These are phyloP conservation scores for Epinephelus malabaricus DNA, from an alignment of 2,797 vertebrate genomes.

Conservation along the genomic window DNA sequence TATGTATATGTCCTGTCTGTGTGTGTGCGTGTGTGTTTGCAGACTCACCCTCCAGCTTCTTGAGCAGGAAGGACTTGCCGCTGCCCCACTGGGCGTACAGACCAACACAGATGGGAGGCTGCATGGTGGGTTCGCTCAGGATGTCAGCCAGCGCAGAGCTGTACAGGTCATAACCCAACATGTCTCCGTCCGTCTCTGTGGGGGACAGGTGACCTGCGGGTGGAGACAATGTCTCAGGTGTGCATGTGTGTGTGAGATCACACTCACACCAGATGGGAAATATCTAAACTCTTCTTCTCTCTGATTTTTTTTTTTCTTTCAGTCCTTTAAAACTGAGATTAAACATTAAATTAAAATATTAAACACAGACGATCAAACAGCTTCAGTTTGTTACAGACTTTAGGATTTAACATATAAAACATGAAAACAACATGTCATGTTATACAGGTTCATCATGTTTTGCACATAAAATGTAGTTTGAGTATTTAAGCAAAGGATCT, in stretches of 20 bases:
- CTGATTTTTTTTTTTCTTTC: too few species aligned
- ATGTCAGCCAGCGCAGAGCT: constrained; percentile 97
- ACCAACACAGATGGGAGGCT: constrained; percentile 97
- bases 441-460: too few species aligned
- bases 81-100: constrained; percentile 99
- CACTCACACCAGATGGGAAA: too few species aligned
- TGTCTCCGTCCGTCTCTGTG: constrained; percentile 94
- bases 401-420: too few species aligned
- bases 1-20: background rate
- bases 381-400: too few species aligned
- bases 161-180: constrained; percentile 97
- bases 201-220: constrained; percentile 94
- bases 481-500: too few species aligned
- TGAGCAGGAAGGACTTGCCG: constrained; percentile 97
- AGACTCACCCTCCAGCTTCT: constrained; percentile 95
- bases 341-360: too few species aligned
- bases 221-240: background rate
- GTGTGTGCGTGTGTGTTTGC: background rate
- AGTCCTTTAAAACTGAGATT: too few species aligned
- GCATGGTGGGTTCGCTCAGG: constrained; percentile 98
- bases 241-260: background rate
- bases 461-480: too few species aligned
- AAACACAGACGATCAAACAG: too few species aligned
- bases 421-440: too few species aligned
- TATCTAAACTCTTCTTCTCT: too few species aligned